A percentile compares a stretch with the other conserved stretches of the same genome.
phyloP scores from a whole-genome alignment of 2,113 vertebrate species.

The Clupea harengus region DNA sequence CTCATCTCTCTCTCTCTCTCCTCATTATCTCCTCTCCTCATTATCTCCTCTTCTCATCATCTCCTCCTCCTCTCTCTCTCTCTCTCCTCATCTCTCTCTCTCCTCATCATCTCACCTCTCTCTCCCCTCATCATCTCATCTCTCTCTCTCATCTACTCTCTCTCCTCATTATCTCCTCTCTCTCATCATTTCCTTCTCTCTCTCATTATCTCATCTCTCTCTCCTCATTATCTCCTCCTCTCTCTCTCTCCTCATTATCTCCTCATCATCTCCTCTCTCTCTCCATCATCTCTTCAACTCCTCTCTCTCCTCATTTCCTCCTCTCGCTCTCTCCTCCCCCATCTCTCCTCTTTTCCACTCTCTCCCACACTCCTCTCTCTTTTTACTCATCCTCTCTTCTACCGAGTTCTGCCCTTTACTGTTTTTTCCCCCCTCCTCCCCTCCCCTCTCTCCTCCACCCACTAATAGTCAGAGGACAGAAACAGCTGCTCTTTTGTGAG shows the following conservation, averaged over 20 bases:
- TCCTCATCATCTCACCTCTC: too few relatives aligned
- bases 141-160: too few relatives aligned
- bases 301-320: neutral
- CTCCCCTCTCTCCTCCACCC: neutral
- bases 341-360: neutral
- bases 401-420: neutral
- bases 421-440: neutral
- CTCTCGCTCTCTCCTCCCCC: too few relatives aligned
- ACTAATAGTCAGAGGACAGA: neutral
- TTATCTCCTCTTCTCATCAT: too few relatives aligned
- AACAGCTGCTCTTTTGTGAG: neutral
- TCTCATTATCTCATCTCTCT: too few relatives aligned
- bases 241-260: neutral
- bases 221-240: neutral
- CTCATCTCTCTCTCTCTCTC: too few relatives aligned
- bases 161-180: too few relatives aligned
- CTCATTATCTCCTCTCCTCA: neutral
- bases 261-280: neutral
- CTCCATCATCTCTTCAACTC: neutral
- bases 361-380: neutral
- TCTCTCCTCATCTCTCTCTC: too few relatives aligned
- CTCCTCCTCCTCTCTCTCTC: too few relatives aligned
- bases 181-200: too few relatives aligned
- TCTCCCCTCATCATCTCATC: too few relatives aligned
- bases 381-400: neutral